These are phyloP conservation scores for Camarhynchus parvulus DNA, from an alignment of 2,113 vertebrate species.

Conservation along the genomic window DNA sequence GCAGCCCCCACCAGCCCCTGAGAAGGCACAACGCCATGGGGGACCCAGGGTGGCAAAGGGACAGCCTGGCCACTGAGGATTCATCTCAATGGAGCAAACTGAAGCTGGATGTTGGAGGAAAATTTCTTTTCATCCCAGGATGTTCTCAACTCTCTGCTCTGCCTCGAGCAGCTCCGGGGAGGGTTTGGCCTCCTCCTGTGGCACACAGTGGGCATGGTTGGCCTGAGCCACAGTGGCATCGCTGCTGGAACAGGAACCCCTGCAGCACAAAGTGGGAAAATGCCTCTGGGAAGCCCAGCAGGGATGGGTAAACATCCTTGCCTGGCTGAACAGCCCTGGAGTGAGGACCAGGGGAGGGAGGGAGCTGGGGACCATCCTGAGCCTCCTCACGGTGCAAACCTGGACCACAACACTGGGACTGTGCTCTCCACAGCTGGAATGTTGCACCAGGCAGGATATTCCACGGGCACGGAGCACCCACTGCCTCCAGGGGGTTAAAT, in stretches of 20 bases:
- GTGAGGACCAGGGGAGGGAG: background rate
- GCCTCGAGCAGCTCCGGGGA: rapidly evolving
- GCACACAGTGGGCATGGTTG: rapidly evolving
- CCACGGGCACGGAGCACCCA: background rate
- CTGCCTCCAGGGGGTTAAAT: background rate
- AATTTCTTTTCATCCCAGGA: background rate
- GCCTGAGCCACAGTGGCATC: rapidly evolving
- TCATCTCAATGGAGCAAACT: rapidly evolving
- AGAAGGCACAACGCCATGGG: rapidly evolving
- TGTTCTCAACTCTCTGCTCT: background rate
- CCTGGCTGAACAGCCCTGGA: background rate
- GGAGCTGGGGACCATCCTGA: background rate
- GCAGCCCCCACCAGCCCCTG: background rate
- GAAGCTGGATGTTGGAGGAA: background rate
- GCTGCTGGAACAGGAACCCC: background rate
- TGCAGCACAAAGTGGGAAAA: rapidly evolving
- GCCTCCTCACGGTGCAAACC: background rate
- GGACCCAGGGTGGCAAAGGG: background rate
- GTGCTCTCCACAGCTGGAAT: background rate
- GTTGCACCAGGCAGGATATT: background rate
- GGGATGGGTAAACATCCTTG: background rate
- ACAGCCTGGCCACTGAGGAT: background rate
- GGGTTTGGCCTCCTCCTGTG: rapidly evolving
- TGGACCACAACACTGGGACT: rapidly evolving
- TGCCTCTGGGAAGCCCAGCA: rapidly evolving